These are phyloP conservation scores for Parazoanthus atlanticus DNA, from an alignment of 92 coral and sea anemone genomes.

Conservation along the genomic window DNA sequence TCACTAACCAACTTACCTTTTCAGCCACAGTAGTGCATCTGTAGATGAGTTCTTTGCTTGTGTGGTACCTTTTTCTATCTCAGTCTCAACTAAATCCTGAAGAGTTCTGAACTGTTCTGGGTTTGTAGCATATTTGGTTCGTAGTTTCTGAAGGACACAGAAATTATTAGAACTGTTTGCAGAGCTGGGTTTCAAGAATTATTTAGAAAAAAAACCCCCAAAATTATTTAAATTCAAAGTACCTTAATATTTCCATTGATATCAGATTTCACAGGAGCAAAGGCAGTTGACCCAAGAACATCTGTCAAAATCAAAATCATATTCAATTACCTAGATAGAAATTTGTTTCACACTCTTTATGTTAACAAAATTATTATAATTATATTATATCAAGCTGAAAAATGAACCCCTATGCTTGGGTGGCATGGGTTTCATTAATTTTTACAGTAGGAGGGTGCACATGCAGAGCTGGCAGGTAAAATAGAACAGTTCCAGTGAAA, in stretches of 20 bases:
- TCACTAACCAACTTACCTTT: conserved; percentile 63
- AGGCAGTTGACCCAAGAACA: conserved; percentile 89
- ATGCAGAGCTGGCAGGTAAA: too few relatives aligned
- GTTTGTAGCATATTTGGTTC: conserved; percentile 68
- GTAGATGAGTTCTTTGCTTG: conserved; percentile 93
- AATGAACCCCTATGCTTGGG: too few relatives aligned
- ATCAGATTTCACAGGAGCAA: conserved; percentile 96
- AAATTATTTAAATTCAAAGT: neutral
- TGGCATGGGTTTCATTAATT: too few relatives aligned
- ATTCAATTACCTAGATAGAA: neutral
- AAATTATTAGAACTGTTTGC: neutral
- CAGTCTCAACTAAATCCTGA: conserved; percentile 87
- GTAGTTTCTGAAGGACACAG: conserved; percentile 70
- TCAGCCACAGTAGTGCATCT: conserved; percentile 97
- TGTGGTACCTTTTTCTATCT: conserved; percentile 76
- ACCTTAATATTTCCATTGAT: conserved; percentile 97
- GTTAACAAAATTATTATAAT: too few relatives aligned
- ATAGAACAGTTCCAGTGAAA: too few relatives aligned
- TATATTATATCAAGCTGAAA: too few relatives aligned
- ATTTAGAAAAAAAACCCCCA: neutral
- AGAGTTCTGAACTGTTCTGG: conserved; percentile 75
- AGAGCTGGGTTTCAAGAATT: neutral
- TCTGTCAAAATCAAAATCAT: conserved; percentile 47
- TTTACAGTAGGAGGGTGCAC: too few relatives aligned
- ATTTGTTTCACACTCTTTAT: neutral